Base-by-base conservation (phyloP, 1,140 invertebrate species). In the Cydia splendana region DNA sequence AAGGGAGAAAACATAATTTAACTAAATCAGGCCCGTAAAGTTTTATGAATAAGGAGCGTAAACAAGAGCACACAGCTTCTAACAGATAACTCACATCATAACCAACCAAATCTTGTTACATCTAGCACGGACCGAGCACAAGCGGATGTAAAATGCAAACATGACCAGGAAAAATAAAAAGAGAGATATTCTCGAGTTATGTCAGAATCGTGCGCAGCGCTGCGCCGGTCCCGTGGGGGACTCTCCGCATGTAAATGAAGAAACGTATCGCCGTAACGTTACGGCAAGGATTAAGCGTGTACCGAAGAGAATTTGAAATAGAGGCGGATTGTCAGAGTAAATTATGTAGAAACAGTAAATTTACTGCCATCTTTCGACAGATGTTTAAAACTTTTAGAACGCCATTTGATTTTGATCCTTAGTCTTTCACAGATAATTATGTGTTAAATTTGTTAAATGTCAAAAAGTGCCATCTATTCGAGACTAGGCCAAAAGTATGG, bases 211-310 rank as follows among this genome's bases (percentile, higher is more conserved):
- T 81, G 81, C 69, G 78, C 76, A 79, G 65, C 75, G 38, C 76
- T 57, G 65, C 42, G 75, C 34, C 48, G 71, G 57, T 74, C 74
- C 38, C 24, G 65, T 18, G 74, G 76, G 53, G 76, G 53, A 67
- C 67, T 65, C 71, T 51, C 77, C 57, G 79, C 79, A 83, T 83
- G 78, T 78, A 83, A 79, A 83, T 83, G 80, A 77, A 80, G 80
- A 53, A 81, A 80, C 79, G 78, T 80, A 77, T 78, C 76, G 76
- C 76, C 73, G 78, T 83, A 81, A 79, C 76, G 75, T 83, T 82
- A 79, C 76, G 75, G 53, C 74, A 75, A 57, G 76, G 75, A 79
- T 79, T 79, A 79, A 79, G 78, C 75, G 75, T 67, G 24, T 42
- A 38, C 5, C 65, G 2, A 24, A 24, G 24, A 24, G 24, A 24